phyloP scores from a whole-genome alignment of 2,113 vertebrate genomes.

The Synodontis membranacea region DNA sequence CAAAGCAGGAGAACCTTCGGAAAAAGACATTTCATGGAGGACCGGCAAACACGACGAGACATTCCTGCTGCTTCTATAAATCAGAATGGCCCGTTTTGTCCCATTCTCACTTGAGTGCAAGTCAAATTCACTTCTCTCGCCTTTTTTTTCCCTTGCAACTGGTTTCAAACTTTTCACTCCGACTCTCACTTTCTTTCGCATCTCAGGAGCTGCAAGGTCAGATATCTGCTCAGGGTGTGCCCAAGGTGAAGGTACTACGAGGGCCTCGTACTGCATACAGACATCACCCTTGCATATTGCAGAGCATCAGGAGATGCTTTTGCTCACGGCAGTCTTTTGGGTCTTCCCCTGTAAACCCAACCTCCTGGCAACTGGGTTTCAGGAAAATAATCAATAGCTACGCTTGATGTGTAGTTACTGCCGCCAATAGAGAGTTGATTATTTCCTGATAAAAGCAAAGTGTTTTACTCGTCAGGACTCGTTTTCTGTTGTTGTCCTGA shows the following conservation, averaged over 20 bases:
- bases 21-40: conserved; percentile 9
- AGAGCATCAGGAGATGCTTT: neutral
- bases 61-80: neutral
- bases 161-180: neutral
- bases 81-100: conserved; percentile 12
- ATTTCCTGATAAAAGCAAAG: no score
- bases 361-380: neutral
- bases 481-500: no score
- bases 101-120: conserved; percentile 27
- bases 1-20: conserved; percentile 11
- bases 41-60: conserved; percentile 41
- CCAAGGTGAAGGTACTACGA: neutral
- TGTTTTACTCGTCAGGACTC: no score
- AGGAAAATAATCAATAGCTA: neutral
- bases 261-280: neutral
- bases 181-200: neutral
- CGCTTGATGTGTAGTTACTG: no score
- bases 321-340: neutral
- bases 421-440: no score
- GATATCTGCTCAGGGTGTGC: neutral
- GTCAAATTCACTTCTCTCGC: conserved; percentile 1
- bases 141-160: neutral
- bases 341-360: neutral
- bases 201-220: neutral
- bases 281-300: neutral